Evolutionary conservation across 2,113 vertebrate species (phyloP).

Genomic region (Aegypius monachus): DNA sequence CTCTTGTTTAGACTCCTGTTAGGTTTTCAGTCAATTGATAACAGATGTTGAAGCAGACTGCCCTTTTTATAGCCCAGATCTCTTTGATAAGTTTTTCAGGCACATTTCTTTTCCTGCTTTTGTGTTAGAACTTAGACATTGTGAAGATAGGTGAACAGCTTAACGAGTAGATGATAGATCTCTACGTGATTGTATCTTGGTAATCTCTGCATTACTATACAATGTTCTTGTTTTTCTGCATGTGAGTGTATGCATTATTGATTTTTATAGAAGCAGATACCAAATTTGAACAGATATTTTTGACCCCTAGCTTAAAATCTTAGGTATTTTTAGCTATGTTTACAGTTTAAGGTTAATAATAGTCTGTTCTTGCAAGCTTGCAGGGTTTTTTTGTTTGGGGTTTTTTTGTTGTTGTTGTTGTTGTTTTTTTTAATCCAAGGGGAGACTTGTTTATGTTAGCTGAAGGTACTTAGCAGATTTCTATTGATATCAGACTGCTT

Average conservation of each 20-base stretch:
- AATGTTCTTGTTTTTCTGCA: not conserved
- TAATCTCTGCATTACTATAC: not conserved
- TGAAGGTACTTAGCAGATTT: not conserved
- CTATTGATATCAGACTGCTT: not conserved
- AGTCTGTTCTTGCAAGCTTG: not conserved
- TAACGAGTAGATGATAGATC: not conserved
- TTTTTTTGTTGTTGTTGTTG: too few relatives aligned
- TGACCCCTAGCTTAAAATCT: not conserved
- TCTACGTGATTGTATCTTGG: not conserved
- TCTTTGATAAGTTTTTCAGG: conserved; percentile 27
- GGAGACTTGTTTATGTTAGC: not conserved
- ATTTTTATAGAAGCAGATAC: not conserved
- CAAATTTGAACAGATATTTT: not conserved
- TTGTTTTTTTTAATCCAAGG: not conserved
- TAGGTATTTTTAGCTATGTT: not conserved
- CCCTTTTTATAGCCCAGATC: not conserved
- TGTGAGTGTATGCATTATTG: not conserved
- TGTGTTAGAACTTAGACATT: not conserved
- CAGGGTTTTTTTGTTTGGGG: not conserved
- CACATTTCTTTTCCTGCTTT: conserved; percentile 23
- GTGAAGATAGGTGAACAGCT: not conserved
- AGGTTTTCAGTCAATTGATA: not conserved
- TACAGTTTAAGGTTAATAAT: not conserved
- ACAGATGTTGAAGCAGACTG: not conserved
- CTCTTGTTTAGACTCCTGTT: not conserved